These are phyloP conservation scores for Caenorhabditis sinica DNA, from an alignment of 2,888 invertebrate genomes.

Conservation along the genomic window DNA sequence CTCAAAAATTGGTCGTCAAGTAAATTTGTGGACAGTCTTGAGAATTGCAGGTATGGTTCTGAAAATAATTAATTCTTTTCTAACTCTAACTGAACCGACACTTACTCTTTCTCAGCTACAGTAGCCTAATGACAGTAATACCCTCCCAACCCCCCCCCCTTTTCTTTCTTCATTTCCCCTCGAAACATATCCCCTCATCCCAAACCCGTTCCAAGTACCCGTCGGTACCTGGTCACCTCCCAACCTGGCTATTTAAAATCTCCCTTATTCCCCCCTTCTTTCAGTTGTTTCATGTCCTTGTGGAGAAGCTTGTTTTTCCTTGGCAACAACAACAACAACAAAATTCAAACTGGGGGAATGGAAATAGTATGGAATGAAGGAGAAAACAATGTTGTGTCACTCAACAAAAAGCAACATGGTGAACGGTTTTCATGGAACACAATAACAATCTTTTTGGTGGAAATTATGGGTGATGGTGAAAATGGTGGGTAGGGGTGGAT, in stretches of 20 bases:
- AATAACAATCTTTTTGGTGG: neutral
- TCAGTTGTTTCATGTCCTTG: constrained; percentile 1
- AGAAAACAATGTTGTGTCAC: constrained; percentile 15
- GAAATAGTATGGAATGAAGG: neutral
- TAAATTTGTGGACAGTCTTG: too few species aligned
- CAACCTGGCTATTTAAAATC: constrained; percentile 3
- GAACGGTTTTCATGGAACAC: neutral
- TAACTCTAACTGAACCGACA: too few species aligned
- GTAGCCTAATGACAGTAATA: neutral
- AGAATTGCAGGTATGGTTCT: too few species aligned
- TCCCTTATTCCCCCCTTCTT: neutral
- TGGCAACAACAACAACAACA: constrained; percentile 4
- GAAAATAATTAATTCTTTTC: too few species aligned
- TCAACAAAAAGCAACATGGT: neutral
- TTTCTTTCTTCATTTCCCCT: too few species aligned
- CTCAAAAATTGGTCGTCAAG: too few species aligned
- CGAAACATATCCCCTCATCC: too few species aligned
- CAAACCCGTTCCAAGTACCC: constrained; percentile 4
- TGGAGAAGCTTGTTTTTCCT: constrained; percentile 6
- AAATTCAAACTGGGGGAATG: constrained; percentile 3
- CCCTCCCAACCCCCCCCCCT: too few species aligned
- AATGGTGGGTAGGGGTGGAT: neutral
- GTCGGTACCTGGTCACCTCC: constrained; percentile 23
- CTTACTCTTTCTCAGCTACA: too few species aligned
- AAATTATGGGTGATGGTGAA: neutral